phyloP scores from a whole-genome alignment of 2,888 invertebrate genomes.

The Cheilosia impressa region DNA sequence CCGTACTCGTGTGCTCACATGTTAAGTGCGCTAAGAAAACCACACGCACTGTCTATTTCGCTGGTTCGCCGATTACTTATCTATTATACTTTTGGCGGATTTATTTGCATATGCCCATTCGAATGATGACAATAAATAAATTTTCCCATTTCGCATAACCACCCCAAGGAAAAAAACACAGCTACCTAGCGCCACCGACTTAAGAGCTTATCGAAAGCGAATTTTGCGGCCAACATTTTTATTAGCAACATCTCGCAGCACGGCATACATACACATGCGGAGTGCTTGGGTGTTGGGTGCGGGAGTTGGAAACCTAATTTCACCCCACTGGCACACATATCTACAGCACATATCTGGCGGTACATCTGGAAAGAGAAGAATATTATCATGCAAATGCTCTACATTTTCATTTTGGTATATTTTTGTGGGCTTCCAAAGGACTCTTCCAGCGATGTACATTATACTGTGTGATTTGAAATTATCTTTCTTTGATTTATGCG shows the following conservation, averaged over 20 bases:
- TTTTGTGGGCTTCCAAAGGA: slow-evolving; percentile 36
- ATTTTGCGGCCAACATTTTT: slow-evolving; percentile 72
- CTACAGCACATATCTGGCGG: slow-evolving; percentile 57
- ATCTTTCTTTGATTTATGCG: slow-evolving; percentile 73
- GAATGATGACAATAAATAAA: slow-evolving; percentile 75
- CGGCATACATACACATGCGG: slow-evolving; percentile 2
- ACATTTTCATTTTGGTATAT: slow-evolving; percentile 53
- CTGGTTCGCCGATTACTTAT: slow-evolving; percentile 73
- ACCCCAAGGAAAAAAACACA: slow-evolving; percentile 17
- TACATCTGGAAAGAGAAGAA: slow-evolving; percentile 66
- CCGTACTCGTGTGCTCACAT: slow-evolving; percentile 59
- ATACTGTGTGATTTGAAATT: slow-evolving; percentile 67
- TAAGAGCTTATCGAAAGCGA: slow-evolving; percentile 72
- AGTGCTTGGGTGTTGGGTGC: background rate
- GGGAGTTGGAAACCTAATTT: slow-evolving; percentile 42
- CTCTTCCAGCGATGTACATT: slow-evolving; percentile 21
- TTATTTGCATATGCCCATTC: slow-evolving; percentile 74
- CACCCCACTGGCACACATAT: slow-evolving; percentile 50
- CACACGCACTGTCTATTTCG: slow-evolving; percentile 57
- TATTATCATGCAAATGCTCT: slow-evolving; percentile 72
- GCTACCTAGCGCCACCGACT: slow-evolving; percentile 57
- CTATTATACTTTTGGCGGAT: slow-evolving; percentile 75
- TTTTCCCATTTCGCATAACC: slow-evolving; percentile 31
- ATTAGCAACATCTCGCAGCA: slow-evolving; percentile 64
- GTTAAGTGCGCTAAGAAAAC: slow-evolving; percentile 51